phyloP scores from a whole-genome alignment of 2,113 vertebrate genomes.

The Bothrops jararaca region DNA sequence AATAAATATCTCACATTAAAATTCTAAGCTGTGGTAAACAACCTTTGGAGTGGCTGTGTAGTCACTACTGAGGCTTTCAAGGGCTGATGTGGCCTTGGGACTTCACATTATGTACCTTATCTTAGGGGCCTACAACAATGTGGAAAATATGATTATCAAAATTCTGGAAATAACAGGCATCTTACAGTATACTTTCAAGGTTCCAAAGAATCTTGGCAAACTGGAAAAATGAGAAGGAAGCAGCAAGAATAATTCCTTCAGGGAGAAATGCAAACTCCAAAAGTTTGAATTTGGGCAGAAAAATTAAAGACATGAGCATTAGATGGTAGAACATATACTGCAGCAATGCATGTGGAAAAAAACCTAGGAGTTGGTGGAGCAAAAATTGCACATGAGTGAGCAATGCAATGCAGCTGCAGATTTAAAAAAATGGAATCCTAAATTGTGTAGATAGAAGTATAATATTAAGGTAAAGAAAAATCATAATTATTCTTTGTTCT shows the following conservation, averaged over 20 bases:
- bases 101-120: background rate
- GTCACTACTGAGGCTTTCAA: background rate
- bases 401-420: background rate
- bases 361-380: background rate
- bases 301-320: background rate
- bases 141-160: background rate
- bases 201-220: background rate
- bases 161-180: background rate
- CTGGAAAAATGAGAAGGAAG: background rate
- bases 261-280: background rate
- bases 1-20: background rate
- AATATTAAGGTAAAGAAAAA: background rate
- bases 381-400: background rate
- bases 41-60: background rate
- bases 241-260: background rate
- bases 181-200: background rate
- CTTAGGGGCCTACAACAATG: background rate
- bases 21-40: background rate
- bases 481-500: background rate
- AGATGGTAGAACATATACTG: background rate
- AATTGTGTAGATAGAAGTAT: background rate
- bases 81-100: background rate
- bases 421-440: background rate
- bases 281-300: background rate
- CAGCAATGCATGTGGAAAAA: background rate